These are phyloP conservation scores for Thrips palmi DNA, from an alignment of 1,140 invertebrate genomes.

Conservation along the genomic window DNA sequence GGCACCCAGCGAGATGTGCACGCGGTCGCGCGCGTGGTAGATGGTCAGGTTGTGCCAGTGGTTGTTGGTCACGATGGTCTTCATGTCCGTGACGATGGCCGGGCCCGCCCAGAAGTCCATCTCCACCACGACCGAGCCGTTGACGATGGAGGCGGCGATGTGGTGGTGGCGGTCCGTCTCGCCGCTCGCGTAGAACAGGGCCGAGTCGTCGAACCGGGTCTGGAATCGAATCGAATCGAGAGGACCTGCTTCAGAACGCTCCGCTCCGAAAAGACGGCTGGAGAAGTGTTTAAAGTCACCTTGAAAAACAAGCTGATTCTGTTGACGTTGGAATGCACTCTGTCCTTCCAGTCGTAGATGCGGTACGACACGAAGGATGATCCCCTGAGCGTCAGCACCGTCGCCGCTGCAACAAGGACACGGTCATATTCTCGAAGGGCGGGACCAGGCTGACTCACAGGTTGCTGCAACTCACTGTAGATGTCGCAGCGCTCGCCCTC, in stretches of 20 bases:
- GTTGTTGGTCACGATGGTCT: constrained; percentile 46
- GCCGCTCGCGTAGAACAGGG: constrained; percentile 69
- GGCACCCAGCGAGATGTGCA: constrained; percentile 55
- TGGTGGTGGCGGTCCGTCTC: constrained; percentile 61
- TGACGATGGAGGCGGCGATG: constrained; percentile 60
- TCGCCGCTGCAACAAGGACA: constrained; percentile 45
- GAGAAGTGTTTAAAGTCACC: constrained; percentile 26
- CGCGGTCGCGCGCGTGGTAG: constrained; percentile 47
- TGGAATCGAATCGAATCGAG: constrained; percentile 21
- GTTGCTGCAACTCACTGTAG: constrained; percentile 51
- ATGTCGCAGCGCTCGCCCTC: constrained; percentile 81
- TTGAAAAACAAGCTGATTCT: constrained; percentile 77
- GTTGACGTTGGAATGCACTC: constrained; percentile 69
- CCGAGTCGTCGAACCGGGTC: constrained; percentile 72
- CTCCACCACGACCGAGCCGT: constrained; percentile 57
- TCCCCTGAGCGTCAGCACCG: constrained; percentile 67
- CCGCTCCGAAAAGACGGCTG: neutral
- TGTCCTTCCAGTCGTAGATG: constrained; percentile 82
- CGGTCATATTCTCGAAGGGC: neutral
- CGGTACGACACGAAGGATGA: constrained; percentile 84
- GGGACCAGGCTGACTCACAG: too few relatives aligned
- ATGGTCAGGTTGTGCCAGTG: constrained; percentile 84
- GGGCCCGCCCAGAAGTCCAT: constrained; percentile 67
- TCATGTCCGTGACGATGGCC: constrained; percentile 40
- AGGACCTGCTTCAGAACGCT: neutral